Conservation (phyloP, 2,113 vertebrate genomes). For the Odontesthes bonariensis region DNA sequence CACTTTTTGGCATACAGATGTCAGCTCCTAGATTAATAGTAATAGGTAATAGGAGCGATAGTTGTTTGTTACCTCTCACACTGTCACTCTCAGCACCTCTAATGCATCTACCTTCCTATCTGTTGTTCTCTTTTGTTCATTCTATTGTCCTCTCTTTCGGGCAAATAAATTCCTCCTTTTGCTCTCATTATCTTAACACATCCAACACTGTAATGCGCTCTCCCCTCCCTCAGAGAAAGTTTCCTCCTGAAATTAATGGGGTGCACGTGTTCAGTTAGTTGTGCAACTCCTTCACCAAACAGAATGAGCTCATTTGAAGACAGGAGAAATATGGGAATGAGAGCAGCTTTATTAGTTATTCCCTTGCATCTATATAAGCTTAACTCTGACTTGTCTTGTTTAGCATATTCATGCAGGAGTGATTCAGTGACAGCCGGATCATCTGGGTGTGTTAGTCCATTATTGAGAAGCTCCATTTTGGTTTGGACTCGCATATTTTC, state of each 20-base stretch:
- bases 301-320: slow-evolving; percentile 5
- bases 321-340: no score
- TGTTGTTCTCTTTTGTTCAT: neutral
- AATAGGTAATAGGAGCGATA: neutral
- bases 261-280: slow-evolving; percentile 28
- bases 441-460: no score
- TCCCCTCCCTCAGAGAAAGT: neutral
- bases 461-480: no score
- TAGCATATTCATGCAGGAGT: no score
- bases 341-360: no score
- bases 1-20: neutral
- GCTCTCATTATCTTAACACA: neutral
- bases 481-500: no score
- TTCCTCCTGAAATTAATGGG: slow-evolving; percentile 15
- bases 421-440: no score
- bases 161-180: neutral
- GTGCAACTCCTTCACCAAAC: slow-evolving; percentile 29
- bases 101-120: neutral
- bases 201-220: neutral
- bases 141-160: neutral
- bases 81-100: slow-evolving; percentile 1
- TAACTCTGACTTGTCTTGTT: no score
- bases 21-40: neutral
- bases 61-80: neutral
- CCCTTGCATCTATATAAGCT: no score